phyloP scores from a whole-genome alignment of 2,888 invertebrate genomes.

The Serripes groenlandicus region DNA sequence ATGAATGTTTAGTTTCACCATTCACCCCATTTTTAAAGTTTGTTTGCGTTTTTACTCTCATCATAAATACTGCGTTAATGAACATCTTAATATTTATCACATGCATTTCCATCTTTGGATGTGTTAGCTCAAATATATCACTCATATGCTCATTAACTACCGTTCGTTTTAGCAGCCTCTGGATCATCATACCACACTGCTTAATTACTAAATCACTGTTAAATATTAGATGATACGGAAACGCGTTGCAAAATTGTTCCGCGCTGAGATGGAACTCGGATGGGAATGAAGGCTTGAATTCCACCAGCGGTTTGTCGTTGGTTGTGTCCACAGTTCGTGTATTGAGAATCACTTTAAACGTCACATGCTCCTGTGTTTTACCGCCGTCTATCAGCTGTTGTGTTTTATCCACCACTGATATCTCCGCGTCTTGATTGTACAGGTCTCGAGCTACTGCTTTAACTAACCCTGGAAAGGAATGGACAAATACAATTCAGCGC shows the following conservation, averaged over 20 bases:
- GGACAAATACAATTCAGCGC: too few species aligned
- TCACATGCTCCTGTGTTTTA: slow-evolving; percentile 76
- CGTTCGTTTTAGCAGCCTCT: slow-evolving; percentile 61
- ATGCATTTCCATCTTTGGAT: slow-evolving; percentile 80
- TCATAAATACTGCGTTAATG: slow-evolving; percentile 82
- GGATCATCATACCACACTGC: slow-evolving; percentile 79
- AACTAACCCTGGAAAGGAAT: slow-evolving; percentile 72
- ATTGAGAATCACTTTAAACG: slow-evolving; percentile 71
- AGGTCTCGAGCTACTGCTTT: slow-evolving; percentile 79
- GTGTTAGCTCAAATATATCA: slow-evolving; percentile 74
- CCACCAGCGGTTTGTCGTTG: slow-evolving; percentile 3
- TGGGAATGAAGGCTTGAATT: slow-evolving; percentile 59
- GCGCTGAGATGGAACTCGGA: slow-evolving; percentile 70
- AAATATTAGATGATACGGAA: slow-evolving; percentile 84
- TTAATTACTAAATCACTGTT: slow-evolving; percentile 77
- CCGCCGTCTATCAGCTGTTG: slow-evolving; percentile 70
- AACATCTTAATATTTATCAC: slow-evolving; percentile 79
- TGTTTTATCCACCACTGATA: slow-evolving; percentile 70
- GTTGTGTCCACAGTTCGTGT: slow-evolving; percentile 31
- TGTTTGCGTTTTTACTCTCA: slow-evolving; percentile 55
- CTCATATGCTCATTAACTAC: slow-evolving; percentile 62
- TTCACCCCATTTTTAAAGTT: neutral
- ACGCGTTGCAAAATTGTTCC: slow-evolving; percentile 79
- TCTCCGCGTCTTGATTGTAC: slow-evolving; percentile 74
- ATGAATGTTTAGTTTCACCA: slow-evolving; percentile 6